Percentiles rank a stretch among this genome's conserved stretches.
Conservation (phyloP, 1,140 invertebrate species). For the Condylostylus longicornis region DNA sequence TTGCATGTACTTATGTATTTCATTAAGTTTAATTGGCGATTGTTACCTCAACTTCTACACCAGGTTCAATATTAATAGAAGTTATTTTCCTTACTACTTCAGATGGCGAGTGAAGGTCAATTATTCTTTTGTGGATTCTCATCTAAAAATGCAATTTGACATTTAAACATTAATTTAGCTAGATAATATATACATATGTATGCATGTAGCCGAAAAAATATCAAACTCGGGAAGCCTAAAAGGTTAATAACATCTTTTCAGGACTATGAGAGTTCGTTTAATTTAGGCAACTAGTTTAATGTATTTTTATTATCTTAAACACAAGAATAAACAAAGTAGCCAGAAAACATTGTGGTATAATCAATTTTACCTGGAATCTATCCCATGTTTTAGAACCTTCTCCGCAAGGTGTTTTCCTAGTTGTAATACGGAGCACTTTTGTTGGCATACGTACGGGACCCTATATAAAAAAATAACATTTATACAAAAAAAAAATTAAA, state of each 20-base stretch:
- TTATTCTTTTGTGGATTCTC: slow-evolving; percentile 97
- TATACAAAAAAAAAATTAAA: background rate
- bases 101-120: slow-evolving; percentile 92
- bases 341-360: slow-evolving; percentile 1
- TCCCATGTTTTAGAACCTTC: slow-evolving; percentile 99
- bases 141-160: slow-evolving; percentile 38
- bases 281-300: slow-evolving; percentile 25
- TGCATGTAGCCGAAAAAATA: no score
- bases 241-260: slow-evolving; percentile 15
- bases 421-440: slow-evolving; percentile 90
- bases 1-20: no score
- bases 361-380: slow-evolving; percentile 49
- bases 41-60: slow-evolving; percentile 98
- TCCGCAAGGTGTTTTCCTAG: slow-evolving; percentile 98
- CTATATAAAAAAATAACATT: slow-evolving; percentile 16
- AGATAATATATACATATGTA: no score
- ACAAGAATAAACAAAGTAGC: slow-evolving; percentile 14
- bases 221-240: slow-evolving; percentile 29
- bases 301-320: slow-evolving; percentile 11
- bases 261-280: slow-evolving; percentile 32
- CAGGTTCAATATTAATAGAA: slow-evolving; percentile 96
- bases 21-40: slow-evolving; percentile 51
- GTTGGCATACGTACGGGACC: slow-evolving; percentile 95
- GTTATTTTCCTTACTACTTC: slow-evolving; percentile 99
- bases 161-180: no score